phyloP scores from a whole-genome alignment of 2,888 invertebrate species.

The Anticlea derivata region DNA sequence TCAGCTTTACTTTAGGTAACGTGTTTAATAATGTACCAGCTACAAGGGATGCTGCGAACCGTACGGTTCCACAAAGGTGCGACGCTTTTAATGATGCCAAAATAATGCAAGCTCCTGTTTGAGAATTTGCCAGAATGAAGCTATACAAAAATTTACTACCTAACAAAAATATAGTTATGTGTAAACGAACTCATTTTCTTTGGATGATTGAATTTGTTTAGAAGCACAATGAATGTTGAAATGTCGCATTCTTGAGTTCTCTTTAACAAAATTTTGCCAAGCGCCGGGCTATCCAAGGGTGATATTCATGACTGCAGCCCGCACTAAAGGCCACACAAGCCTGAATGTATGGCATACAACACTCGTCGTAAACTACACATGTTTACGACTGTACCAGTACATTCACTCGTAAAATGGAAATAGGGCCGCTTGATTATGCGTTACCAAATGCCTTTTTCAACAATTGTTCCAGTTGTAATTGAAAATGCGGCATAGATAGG shows the following conservation, averaged over 20 bases:
- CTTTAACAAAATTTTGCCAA: too few relatives aligned
- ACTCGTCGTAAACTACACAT: slow-evolving; percentile 61
- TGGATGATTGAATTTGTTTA: too few relatives aligned
- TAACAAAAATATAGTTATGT: too few relatives aligned
- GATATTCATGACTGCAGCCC: slow-evolving; percentile 5
- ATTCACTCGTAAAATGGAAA: slow-evolving; percentile 66
- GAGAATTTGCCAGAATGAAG: background rate
- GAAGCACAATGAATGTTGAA: too few relatives aligned
- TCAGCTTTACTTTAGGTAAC: slow-evolving; percentile 19
- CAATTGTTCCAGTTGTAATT: slow-evolving; percentile 41
- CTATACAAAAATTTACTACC: too few relatives aligned
- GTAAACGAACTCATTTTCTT: too few relatives aligned
- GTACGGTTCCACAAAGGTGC: slow-evolving; percentile 21
- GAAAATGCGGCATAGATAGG: slow-evolving; percentile 18
- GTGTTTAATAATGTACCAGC: slow-evolving; percentile 19
- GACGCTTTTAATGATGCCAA: slow-evolving; percentile 28
- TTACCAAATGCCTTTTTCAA: slow-evolving; percentile 43
- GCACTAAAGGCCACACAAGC: slow-evolving; percentile 33
- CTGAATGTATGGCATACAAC: slow-evolving; percentile 37
- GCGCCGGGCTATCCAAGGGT: background rate
- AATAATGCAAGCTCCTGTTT: slow-evolving; percentile 20
- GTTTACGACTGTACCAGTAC: slow-evolving; percentile 59
- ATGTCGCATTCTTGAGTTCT: too few relatives aligned
- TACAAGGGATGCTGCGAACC: slow-evolving; percentile 17
- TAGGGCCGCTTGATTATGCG: slow-evolving; percentile 61